Evolutionary conservation across 2,888 invertebrate species (phyloP).

Genomic region (Xanthorhoe designata): DNA sequence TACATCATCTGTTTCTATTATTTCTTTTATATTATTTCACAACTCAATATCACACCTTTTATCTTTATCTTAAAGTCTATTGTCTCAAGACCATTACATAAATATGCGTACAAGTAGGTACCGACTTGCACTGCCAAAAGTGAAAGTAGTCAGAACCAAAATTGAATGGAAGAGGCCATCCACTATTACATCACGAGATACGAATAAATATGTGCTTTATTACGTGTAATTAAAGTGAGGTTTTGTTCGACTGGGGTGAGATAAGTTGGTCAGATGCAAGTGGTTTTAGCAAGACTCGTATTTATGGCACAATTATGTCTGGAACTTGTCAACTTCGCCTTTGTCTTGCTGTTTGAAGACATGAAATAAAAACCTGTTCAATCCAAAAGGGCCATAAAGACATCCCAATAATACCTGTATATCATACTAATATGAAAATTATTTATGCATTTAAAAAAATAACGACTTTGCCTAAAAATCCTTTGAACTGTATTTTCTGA

Average conservation of each 20-base stretch:
- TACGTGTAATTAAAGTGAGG: background rate
- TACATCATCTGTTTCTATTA: no score
- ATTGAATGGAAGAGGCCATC: background rate
- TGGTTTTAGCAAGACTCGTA: background rate
- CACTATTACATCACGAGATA: background rate
- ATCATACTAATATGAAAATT: no score
- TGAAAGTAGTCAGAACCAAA: conserved; percentile 2
- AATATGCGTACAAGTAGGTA: background rate
- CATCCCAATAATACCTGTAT: no score
- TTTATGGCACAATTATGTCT: background rate
- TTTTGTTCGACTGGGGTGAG: background rate
- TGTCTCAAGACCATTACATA: background rate
- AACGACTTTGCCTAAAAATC: no score
- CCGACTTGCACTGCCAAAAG: background rate
- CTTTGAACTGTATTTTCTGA: no score
- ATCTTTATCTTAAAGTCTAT: background rate
- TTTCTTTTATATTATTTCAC: no score
- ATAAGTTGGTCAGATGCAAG: background rate
- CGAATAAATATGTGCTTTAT: background rate
- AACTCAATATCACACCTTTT: no score
- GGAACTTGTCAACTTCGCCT: background rate
- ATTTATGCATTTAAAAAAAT: no score
- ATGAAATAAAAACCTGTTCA: background rate
- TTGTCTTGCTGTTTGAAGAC: background rate
- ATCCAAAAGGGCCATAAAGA: no score